These are phyloP conservation scores for Mystacides longicornis DNA, from an alignment of 2,888 invertebrate species.

Conservation along the genomic window DNA sequence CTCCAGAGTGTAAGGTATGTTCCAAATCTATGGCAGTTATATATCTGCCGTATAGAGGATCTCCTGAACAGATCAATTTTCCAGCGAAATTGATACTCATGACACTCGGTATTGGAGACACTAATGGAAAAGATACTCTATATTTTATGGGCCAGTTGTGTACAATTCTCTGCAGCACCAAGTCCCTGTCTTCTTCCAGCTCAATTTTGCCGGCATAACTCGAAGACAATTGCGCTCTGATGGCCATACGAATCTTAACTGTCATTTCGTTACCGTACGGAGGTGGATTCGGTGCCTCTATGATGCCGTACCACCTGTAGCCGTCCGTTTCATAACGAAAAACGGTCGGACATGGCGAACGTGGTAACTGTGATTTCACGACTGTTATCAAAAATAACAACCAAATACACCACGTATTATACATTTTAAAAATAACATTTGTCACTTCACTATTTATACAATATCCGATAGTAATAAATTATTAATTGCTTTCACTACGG, in stretches of 20 bases:
- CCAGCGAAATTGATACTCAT: constrained; percentile 31
- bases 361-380: constrained; percentile 8
- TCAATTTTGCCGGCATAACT: constrained; percentile 32
- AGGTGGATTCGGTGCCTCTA: constrained; percentile 22
- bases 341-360: constrained; percentile 21
- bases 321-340: constrained; percentile 22
- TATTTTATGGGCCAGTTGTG: constrained; percentile 31
- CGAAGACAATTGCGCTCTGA: constrained; percentile 13
- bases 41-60: constrained; percentile 29
- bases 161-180: constrained; percentile 29
- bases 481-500: not conserved
- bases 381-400: constrained; percentile 2
- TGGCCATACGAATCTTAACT: constrained; percentile 19
- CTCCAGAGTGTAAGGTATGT: constrained; percentile 33
- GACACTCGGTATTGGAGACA: constrained; percentile 31
- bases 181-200: constrained; percentile 29
- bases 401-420: constrained; percentile 4
- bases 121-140: constrained; percentile 31
- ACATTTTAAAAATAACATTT: not conserved
- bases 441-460: too few species aligned
- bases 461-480: too few species aligned
- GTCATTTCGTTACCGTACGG: constrained; percentile 21
- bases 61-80: constrained; percentile 30
- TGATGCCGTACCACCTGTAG: constrained; percentile 16
- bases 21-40: constrained; percentile 35